Base-by-base conservation (phyloP, 2,113 vertebrate genomes). In the Cephalopholis sonnerati region DNA sequence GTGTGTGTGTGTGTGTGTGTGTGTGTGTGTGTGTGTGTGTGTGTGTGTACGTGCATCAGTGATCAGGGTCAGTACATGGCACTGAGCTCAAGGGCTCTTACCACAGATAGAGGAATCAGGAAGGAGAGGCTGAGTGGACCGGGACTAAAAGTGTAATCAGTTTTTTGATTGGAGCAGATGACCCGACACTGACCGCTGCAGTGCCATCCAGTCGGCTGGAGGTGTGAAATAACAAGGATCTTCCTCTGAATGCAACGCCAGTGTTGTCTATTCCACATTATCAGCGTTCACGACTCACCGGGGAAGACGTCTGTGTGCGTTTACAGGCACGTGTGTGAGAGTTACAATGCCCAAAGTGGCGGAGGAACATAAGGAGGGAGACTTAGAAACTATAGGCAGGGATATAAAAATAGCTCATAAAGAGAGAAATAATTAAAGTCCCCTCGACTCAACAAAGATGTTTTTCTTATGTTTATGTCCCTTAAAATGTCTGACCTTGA, bases 111-210 rank as follows among this genome's bases (percentile, higher is more conserved):
- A 83, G 72, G 89, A 87, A 85, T 88, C 70, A 82, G 51, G 77
- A 54, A 65, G 70, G 59, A 62, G 68, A 80, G 77, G 85, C 59
- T 25, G 75, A 88, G 89, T 62, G 74, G 81, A 83, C 70, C 22
- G 11, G 74, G 64, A 84, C 75, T 84, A 61, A 86, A 90, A 87
- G 82, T 89, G 75, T 88, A 93, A 93, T 92, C 82, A 85, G 77
- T 91, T 90, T 91, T 90, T 79, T 91, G 88, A 91, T 91, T 90
- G 74, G 63, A 84, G 74, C 53, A 80, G 66, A 82, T 39, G 81
- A 90, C 87, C 85, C 48, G 27, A 71, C 62, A 75, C 67, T 78
- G 79, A 89, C 77, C 44, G 17, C 74, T 78, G 29, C 15, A 66
- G 68, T 75, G 27, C 20, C 61, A 54, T 72, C 48, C 67, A 87